Evolutionary conservation across 37 sponge, comb jelly and placozoan species (phyloP).

Genomic region (Agelas oroides): DNA sequence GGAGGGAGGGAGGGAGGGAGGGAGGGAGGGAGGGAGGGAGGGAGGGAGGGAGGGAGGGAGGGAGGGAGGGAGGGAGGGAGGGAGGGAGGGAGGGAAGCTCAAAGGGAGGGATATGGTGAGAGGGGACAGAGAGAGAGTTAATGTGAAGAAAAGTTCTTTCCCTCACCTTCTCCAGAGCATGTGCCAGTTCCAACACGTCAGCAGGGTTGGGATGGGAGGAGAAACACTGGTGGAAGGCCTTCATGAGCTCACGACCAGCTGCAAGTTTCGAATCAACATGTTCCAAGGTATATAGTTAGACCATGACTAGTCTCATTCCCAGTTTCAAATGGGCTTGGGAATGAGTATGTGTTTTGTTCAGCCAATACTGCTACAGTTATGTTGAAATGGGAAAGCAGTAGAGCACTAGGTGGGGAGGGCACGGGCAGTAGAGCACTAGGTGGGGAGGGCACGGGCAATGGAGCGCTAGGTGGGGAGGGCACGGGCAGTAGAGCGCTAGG

Average conservation of each 20-base stretch:
- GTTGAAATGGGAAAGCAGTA: no score
- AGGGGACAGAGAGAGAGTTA: neutral
- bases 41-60: neutral
- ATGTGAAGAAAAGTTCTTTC: neutral
- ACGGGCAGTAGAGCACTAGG: no score
- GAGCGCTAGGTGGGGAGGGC: no score
- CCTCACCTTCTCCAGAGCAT: slow-evolving; percentile 36
- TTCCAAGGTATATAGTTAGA: no score
- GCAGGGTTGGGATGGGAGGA: slow-evolving; percentile 9
- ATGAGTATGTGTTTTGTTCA: neutral
- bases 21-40: slow-evolving; percentile 6
- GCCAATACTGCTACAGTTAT: no score
- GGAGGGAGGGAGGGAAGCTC: neutral
- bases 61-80: slow-evolving; percentile 25
- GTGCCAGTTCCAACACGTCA: slow-evolving; percentile 22
- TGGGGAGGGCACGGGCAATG: no score
- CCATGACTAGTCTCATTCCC: no score
- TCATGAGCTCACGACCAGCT: slow-evolving; percentile 34
- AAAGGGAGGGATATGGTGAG: neutral
- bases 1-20: neutral
- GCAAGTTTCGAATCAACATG: no score
- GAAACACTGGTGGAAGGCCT: slow-evolving; percentile 24
- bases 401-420: no score
- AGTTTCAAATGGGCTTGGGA: no score
- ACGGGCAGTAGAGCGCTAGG: no score